Evolutionary conservation across 2,888 invertebrate species (phyloP).

Genomic region (Hypselothyrea guttata): DNA sequence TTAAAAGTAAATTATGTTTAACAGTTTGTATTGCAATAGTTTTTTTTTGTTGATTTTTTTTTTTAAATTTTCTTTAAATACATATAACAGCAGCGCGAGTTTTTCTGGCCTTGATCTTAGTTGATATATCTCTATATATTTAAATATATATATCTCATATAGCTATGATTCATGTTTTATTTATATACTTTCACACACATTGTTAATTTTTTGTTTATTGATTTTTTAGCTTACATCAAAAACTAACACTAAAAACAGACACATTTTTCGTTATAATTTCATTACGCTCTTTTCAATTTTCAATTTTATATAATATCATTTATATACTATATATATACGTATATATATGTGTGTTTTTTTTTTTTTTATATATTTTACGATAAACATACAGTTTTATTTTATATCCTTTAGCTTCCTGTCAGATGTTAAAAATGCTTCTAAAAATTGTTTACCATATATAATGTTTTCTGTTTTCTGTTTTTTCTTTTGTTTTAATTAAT

Average conservation of each 20-base stretch:
- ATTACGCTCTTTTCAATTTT: slow-evolving; percentile 24
- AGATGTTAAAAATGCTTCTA: slow-evolving; percentile 76
- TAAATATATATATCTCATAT: slow-evolving; percentile 27
- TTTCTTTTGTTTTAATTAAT: slow-evolving; percentile 34
- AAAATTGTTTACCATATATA: slow-evolving; percentile 72
- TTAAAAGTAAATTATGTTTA: slow-evolving; percentile 22
- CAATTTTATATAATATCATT: slow-evolving; percentile 42
- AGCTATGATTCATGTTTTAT: slow-evolving; percentile 9
- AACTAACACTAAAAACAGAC: slow-evolving; percentile 81
- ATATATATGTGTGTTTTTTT: slow-evolving; percentile 36
- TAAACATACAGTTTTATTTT: slow-evolving; percentile 55
- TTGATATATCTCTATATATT: slow-evolving; percentile 25
- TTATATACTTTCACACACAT: slow-evolving; percentile 40
- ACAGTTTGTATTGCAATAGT: neutral
- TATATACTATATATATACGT: slow-evolving; percentile 29
- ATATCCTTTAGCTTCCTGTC: too few species aligned
- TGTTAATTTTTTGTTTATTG: slow-evolving; percentile 33
- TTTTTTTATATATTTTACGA: slow-evolving; percentile 46
- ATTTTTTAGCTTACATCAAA: slow-evolving; percentile 64
- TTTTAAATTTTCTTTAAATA: slow-evolving; percentile 33
- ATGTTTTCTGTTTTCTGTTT: slow-evolving; percentile 44
- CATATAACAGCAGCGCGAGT: slow-evolving; percentile 55
- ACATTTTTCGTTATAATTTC: slow-evolving; percentile 64
- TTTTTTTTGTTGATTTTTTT: slow-evolving; percentile 8
- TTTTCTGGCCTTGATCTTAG: slow-evolving; percentile 34